Percentiles rank a stretch among this genome's conserved stretches.
These are phyloP conservation scores for Drosophila koepferae DNA, from an alignment of 2,888 invertebrate genomes.

Conservation along the genomic window DNA sequence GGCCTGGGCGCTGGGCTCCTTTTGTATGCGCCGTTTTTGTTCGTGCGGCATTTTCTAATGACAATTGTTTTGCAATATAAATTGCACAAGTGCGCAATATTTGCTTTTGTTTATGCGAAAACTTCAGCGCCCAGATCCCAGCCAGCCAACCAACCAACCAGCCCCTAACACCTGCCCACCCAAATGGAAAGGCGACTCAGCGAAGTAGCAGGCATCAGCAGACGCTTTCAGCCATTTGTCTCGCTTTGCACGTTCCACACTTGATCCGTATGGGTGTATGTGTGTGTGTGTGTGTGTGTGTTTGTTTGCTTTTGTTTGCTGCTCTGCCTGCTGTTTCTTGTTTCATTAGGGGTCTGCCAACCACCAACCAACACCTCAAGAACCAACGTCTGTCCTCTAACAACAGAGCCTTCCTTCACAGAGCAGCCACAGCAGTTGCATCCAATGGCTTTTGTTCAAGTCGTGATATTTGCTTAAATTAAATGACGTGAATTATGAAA, in stretches of 20 bases:
- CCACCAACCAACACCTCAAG: slow-evolving; percentile 20
- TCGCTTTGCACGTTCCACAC: slow-evolving; percentile 70
- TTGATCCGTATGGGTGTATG: slow-evolving; percentile 20
- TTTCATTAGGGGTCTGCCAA: slow-evolving; percentile 64
- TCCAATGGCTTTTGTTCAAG: slow-evolving; percentile 81
- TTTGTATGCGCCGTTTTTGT: slow-evolving; percentile 79
- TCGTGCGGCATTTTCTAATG: slow-evolving; percentile 82
- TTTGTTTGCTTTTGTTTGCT: slow-evolving; percentile 32
- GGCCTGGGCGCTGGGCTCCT: slow-evolving; percentile 48
- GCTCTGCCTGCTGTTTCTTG: slow-evolving; percentile 60
- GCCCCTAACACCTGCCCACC: slow-evolving; percentile 78
- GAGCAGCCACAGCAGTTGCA: slow-evolving; percentile 75
- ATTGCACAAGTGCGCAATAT: slow-evolving; percentile 84
- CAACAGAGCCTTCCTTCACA: slow-evolving; percentile 25
- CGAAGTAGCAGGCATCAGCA: slow-evolving; percentile 45
- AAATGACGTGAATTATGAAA: slow-evolving; percentile 83
- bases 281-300: slow-evolving; percentile 23
- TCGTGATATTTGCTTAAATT: slow-evolving; percentile 84
- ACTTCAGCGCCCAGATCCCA: slow-evolving; percentile 56
- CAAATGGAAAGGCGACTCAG: slow-evolving; percentile 59
- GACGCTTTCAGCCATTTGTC: slow-evolving; percentile 76
- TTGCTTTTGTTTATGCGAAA: slow-evolving; percentile 81
- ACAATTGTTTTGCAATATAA: slow-evolving; percentile 84
- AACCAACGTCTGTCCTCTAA: slow-evolving; percentile 23
- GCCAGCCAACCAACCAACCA: slow-evolving; percentile 40